phyloP scores from a whole-genome alignment of 2,888 invertebrate species.

The Dolichopus griseipennis region DNA sequence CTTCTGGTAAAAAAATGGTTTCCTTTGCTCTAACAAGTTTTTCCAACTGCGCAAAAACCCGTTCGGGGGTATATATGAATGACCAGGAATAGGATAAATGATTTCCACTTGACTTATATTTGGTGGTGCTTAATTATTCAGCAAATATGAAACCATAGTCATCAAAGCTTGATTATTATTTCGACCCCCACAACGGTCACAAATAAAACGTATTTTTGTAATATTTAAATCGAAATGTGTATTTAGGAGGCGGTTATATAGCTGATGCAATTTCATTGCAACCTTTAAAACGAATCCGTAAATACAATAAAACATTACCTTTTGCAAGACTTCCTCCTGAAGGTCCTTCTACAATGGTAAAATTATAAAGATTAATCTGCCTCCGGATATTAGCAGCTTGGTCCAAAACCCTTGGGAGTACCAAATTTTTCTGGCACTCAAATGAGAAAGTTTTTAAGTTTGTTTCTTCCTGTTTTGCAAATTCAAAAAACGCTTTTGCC shows the following conservation, averaged over 20 bases:
- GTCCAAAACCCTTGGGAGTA: slow-evolving; percentile 12
- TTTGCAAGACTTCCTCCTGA: background rate
- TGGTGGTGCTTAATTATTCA: slow-evolving; percentile 21
- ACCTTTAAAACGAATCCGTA: slow-evolving; percentile 25
- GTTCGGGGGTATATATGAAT: slow-evolving; percentile 30
- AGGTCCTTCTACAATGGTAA: slow-evolving; percentile 9
- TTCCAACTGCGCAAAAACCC: slow-evolving; percentile 28
- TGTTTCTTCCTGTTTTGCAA: too few species aligned
- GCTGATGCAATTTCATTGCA: slow-evolving; percentile 31
- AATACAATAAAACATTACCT: background rate
- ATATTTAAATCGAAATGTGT: slow-evolving; percentile 13
- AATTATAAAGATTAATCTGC: slow-evolving; percentile 13
- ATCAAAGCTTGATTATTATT: slow-evolving; percentile 29
- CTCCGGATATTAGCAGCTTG: slow-evolving; percentile 13
- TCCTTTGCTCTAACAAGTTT: slow-evolving; percentile 23
- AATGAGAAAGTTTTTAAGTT: too few species aligned
- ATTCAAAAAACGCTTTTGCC: too few species aligned
- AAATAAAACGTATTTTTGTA: slow-evolving; percentile 25
- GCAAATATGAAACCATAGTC: slow-evolving; percentile 25
- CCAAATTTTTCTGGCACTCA: slow-evolving; percentile 12
- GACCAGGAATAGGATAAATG: slow-evolving; percentile 27
- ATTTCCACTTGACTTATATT: slow-evolving; percentile 24
- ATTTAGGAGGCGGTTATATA: slow-evolving; percentile 21
- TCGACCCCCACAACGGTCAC: slow-evolving; percentile 31
- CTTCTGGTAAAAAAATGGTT: slow-evolving; percentile 23